A percentile compares a stretch with the other conserved stretches of the same genome.
These are phyloP conservation scores for Idaea biselata DNA, from an alignment of 2,888 invertebrate species.

Conservation along the genomic window DNA sequence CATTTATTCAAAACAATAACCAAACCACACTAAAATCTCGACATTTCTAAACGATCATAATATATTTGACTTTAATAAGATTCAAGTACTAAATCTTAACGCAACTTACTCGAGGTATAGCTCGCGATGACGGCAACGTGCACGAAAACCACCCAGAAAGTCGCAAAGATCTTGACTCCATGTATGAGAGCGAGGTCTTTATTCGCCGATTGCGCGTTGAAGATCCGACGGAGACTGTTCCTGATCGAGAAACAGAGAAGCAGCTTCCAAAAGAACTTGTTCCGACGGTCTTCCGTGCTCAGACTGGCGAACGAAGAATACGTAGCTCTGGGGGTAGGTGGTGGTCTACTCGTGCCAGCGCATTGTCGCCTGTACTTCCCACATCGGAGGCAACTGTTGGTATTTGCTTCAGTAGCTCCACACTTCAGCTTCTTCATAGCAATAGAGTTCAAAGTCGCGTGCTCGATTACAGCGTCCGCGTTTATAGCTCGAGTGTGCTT, in stretches of 20 bases:
- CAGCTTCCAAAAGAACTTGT: constrained; percentile 47
- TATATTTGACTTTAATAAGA: too few species aligned
- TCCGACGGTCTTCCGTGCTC: constrained; percentile 51
- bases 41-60: too few species aligned
- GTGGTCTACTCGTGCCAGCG: constrained; percentile 39
- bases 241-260: constrained; percentile 67
- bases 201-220: constrained; percentile 69
- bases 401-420: constrained; percentile 47
- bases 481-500: constrained; percentile 37
- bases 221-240: constrained; percentile 64
- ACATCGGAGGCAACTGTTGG: constrained; percentile 59
- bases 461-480: constrained; percentile 43
- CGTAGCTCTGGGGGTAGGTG: constrained; percentile 56
- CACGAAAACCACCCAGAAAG: constrained; percentile 84
- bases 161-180: constrained; percentile 82
- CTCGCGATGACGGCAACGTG: constrained; percentile 83
- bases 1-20: too few species aligned
- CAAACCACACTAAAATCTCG: too few species aligned
- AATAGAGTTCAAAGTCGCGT: constrained; percentile 48
- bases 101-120: constrained; percentile 80
- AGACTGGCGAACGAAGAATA: constrained; percentile 59
- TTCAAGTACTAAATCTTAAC: too few species aligned
- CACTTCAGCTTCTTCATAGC: constrained; percentile 48
- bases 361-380: constrained; percentile 71
- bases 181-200: constrained; percentile 80